Conservation (phyloP, 2,888 invertebrate species). For the Gibbula magus region DNA sequence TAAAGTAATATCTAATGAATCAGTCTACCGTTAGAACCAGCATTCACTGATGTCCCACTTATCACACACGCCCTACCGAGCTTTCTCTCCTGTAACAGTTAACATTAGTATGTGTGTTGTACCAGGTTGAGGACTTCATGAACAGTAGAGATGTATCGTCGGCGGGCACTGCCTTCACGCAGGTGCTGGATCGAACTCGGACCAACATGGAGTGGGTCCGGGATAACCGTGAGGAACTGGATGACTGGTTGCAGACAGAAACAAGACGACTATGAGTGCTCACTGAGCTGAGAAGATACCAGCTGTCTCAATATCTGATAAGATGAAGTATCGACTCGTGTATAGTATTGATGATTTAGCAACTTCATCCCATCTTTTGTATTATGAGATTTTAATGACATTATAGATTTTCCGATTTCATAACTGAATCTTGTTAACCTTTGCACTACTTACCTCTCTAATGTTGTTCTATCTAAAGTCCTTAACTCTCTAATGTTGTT, state of each 20-base stretch:
- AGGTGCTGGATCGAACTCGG: slow-evolving; percentile 2
- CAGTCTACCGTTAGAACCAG: not conserved
- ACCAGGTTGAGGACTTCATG: slow-evolving; percentile 14
- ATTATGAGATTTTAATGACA: too few species aligned
- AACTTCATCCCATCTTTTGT: too few species aligned
- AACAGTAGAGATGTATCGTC: not conserved
- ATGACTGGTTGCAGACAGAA: slow-evolving; percentile 8
- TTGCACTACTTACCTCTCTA: too few species aligned
- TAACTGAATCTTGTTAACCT: too few species aligned
- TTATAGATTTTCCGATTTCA: too few species aligned
- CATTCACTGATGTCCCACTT: not conserved
- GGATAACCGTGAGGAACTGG: not conserved
- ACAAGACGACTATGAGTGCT: not conserved
- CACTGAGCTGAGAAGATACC: too few species aligned
- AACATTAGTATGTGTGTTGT: not conserved
- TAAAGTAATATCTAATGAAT: not conserved
- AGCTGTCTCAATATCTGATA: too few species aligned
- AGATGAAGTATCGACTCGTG: too few species aligned
- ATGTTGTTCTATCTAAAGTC: too few species aligned
- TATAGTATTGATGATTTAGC: too few species aligned
- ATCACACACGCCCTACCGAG: not conserved
- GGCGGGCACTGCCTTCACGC: not conserved
- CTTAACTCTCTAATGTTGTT: too few species aligned
- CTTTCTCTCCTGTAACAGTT: not conserved
- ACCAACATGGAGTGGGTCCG: slow-evolving; percentile 23